Percentiles rank a stretch among this genome's conserved stretches.
Evolutionary conservation across 1,140 invertebrate genomes (phyloP).

Genomic region (Notospermus geniculatus): DNA sequence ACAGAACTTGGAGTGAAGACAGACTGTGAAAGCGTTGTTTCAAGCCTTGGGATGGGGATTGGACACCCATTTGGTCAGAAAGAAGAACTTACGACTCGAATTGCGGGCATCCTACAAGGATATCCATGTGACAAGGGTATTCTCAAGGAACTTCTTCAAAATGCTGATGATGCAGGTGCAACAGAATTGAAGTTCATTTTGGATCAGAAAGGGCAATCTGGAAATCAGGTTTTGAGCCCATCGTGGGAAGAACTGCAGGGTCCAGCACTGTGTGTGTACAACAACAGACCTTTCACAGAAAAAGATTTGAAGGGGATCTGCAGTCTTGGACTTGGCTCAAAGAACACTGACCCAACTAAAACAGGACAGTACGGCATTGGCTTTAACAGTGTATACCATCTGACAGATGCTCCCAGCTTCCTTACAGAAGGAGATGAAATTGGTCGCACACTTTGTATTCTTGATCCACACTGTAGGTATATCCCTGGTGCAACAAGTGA

Average conservation of each 20-base stretch:
- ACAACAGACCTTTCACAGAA: slow-evolving; percentile 36
- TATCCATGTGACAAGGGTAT: slow-evolving; percentile 36
- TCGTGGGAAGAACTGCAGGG: slow-evolving; percentile 28
- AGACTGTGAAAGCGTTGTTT: too few species aligned
- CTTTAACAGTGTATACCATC: slow-evolving; percentile 36
- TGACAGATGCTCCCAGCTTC: slow-evolving; percentile 33
- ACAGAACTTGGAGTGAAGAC: too few species aligned
- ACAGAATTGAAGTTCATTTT: slow-evolving; percentile 35
- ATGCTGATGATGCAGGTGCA: slow-evolving; percentile 56
- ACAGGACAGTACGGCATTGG: slow-evolving; percentile 34
- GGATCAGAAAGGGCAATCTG: slow-evolving; percentile 27
- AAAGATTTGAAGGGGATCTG: slow-evolving; percentile 35
- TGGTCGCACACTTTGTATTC: slow-evolving; percentile 39
- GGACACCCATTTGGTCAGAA: slow-evolving; percentile 32
- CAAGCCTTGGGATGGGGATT: too few species aligned
- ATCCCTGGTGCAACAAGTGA: slow-evolving; percentile 27
- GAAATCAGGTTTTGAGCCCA: slow-evolving; percentile 26
- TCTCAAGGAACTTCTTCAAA: slow-evolving; percentile 41
- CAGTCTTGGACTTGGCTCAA: slow-evolving; percentile 35
- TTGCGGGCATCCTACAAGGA: slow-evolving; percentile 30
- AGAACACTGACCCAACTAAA: slow-evolving; percentile 26
- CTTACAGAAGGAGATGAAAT: slow-evolving; percentile 25
- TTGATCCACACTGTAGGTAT: slow-evolving; percentile 46
- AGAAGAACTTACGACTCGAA: slow-evolving; percentile 35
- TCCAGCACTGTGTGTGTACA: slow-evolving; percentile 36